These are phyloP conservation scores for Dexiosoma caninum DNA, from an alignment of 2,888 invertebrate species.

Conservation along the genomic window DNA sequence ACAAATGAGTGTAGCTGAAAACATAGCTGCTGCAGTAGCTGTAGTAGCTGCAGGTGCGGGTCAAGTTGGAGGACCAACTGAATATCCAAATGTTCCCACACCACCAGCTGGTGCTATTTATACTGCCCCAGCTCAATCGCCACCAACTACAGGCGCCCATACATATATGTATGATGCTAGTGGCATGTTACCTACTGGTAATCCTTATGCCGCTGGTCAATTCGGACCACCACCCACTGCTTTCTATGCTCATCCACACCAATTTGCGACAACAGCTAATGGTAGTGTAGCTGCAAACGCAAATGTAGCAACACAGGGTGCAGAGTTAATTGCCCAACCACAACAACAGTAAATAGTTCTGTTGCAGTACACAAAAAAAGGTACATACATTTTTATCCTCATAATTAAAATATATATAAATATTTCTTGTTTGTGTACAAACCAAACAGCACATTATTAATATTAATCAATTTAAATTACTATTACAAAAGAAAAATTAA, in stretches of 20 bases:
- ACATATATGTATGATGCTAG: conserved; percentile 76
- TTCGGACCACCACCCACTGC: conserved; percentile 73
- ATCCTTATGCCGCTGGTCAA: conserved; percentile 74
- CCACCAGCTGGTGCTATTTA: conserved; percentile 69
- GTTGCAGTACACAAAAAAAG: conserved; percentile 20
- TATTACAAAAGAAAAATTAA: conserved; percentile 39
- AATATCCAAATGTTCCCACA: conserved; percentile 72
- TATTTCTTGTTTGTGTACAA: conserved; percentile 1
- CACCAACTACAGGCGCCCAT: conserved; percentile 72
- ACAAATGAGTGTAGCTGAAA: conserved; percentile 68
- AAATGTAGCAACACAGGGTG: conserved; percentile 56
- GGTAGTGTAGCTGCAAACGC: conserved; percentile 63
- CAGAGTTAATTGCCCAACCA: conserved; percentile 56
- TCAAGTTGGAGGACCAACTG: conserved; percentile 65
- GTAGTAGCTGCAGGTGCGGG: conserved; percentile 69
- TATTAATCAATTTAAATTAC: conserved; percentile 49
- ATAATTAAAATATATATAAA: conserved; percentile 15
- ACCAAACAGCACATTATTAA: conserved; percentile 45
- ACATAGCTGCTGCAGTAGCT: conserved; percentile 69
- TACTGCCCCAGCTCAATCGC: conserved; percentile 75
- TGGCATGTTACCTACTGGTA: conserved; percentile 75
- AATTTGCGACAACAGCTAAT: conserved; percentile 68
- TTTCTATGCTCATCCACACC: conserved; percentile 73
- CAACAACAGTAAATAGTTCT: conserved; percentile 58
- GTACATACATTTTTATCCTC: conserved; percentile 43